Percentiles rank a stretch among this genome's conserved stretches.
Conservation (phyloP, 2,797 vertebrate genomes). For the Limnodromus scolopaceus region DNA sequence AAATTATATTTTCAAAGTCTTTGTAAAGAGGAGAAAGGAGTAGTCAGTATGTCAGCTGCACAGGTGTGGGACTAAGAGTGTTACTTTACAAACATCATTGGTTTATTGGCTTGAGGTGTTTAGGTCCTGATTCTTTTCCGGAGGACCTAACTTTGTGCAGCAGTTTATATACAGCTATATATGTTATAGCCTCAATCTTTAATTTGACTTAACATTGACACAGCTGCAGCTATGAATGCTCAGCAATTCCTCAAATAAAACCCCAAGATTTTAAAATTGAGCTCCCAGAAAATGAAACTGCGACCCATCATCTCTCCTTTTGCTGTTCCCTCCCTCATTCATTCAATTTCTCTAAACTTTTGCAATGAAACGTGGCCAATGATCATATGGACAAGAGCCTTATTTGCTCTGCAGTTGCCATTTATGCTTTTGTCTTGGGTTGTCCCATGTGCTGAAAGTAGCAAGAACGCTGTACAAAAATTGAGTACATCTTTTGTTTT, state of each 20-base stretch:
- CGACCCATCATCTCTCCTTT: conserved; percentile 23
- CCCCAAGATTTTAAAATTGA: conserved; percentile 50
- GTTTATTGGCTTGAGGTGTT: conserved; percentile 32
- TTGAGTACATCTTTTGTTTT: background rate
- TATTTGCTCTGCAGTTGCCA: background rate
- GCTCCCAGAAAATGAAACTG: conserved; percentile 44
- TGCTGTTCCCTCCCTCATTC: background rate
- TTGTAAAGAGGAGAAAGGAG: background rate
- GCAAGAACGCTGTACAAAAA: background rate
- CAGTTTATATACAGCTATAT: conserved; percentile 55
- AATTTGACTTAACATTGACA: conserved; percentile 43
- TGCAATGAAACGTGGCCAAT: background rate
- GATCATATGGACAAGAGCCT: background rate
- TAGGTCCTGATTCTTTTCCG: conserved; percentile 6
- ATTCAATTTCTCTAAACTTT: conserved; percentile 11
- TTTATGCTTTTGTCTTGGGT: background rate
- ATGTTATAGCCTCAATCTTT: conserved; percentile 43
- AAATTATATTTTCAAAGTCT: background rate
- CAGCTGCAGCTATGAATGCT: conserved; percentile 66
- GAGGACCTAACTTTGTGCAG: conserved; percentile 12
- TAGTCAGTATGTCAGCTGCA: background rate
- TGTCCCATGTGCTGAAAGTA: background rate
- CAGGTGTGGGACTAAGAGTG: background rate
- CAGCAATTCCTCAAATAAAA: conserved; percentile 57
- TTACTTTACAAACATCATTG: background rate